Percentiles rank a stretch among this genome's conserved stretches.
Evolutionary conservation across 2,797 vertebrate species (phyloP).

Genomic region (Chelmon rostratus): DNA sequence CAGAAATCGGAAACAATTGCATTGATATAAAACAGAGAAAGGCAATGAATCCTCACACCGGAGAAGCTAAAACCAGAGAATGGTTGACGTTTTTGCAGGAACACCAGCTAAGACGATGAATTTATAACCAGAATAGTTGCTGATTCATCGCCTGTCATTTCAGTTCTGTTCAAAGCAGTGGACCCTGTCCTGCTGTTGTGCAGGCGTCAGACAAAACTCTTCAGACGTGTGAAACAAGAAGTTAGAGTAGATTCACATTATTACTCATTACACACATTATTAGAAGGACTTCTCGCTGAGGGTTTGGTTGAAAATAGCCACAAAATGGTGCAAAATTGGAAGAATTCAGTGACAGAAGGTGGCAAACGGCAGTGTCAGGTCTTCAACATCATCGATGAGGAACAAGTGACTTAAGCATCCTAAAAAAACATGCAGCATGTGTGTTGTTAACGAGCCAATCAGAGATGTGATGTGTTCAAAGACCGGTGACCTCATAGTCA

Average conservation of each 20-base stretch:
- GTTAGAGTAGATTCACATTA: not conserved
- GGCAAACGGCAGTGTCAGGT: not conserved
- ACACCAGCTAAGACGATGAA: not conserved
- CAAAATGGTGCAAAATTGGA: not conserved
- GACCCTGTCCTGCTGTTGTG: not conserved
- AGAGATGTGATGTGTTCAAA: constrained; percentile 15
- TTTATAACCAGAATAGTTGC: not conserved
- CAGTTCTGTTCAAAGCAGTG: not conserved
- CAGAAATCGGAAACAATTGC: not conserved
- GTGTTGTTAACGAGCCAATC: constrained; percentile 11
- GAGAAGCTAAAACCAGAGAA: not conserved
- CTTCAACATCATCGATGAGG: not conserved
- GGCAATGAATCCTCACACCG: not conserved
- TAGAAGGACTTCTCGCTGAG: not conserved
- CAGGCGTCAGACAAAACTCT: not conserved
- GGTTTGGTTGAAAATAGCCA: not conserved
- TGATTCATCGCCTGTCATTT: not conserved
- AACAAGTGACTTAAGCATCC: not conserved
- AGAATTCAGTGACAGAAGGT: not conserved
- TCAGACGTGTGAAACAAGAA: not conserved
- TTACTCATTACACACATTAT: too few species aligned
- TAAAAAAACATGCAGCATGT: not conserved
- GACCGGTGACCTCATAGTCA: constrained; percentile 9
- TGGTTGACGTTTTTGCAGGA: not conserved
- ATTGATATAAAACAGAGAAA: not conserved